Conservation (phyloP, 2,888 invertebrate genomes). For the Drosophila paramelanica region DNA sequence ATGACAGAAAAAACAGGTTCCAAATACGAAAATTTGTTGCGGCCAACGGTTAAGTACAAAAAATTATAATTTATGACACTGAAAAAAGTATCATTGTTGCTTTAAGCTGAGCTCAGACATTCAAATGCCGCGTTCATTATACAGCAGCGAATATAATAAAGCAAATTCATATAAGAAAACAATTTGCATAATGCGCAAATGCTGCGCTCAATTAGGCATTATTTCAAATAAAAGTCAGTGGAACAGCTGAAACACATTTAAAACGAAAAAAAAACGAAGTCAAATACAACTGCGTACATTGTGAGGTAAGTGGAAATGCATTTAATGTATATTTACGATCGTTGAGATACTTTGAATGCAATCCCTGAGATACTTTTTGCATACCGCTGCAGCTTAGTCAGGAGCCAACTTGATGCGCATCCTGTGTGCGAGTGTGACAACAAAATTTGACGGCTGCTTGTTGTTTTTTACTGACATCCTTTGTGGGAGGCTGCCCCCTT, state of each 20-base stretch:
- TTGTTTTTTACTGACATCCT: slow-evolving; percentile 23
- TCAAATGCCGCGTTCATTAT: slow-evolving; percentile 10
- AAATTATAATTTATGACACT: slow-evolving; percentile 23
- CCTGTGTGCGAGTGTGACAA: slow-evolving; percentile 5
- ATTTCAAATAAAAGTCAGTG: slow-evolving; percentile 18
- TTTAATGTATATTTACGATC: slow-evolving; percentile 31
- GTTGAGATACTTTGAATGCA: slow-evolving; percentile 16
- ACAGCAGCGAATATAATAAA: background rate
- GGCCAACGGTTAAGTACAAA: slow-evolving; percentile 23
- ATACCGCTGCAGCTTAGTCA: slow-evolving; percentile 18
- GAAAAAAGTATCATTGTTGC: slow-evolving; percentile 12
- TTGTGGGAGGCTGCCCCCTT: slow-evolving; percentile 29
- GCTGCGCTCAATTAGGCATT: slow-evolving; percentile 33
- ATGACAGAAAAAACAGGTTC: slow-evolving; percentile 28
- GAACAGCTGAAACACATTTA: slow-evolving; percentile 43
- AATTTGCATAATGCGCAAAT: slow-evolving; percentile 48
- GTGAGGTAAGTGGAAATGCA: slow-evolving; percentile 38
- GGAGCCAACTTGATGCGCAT: slow-evolving; percentile 8
- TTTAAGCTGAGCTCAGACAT: slow-evolving; percentile 46
- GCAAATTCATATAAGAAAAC: slow-evolving; percentile 17
- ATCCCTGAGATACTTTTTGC: slow-evolving; percentile 43
- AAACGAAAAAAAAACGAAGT: slow-evolving; percentile 4
- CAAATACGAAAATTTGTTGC: slow-evolving; percentile 16
- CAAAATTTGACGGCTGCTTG: slow-evolving; percentile 36
- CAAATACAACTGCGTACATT: slow-evolving; percentile 23